Base-by-base conservation (phyloP, 2,797 vertebrate species). In the Anniella stebbinsi region DNA sequence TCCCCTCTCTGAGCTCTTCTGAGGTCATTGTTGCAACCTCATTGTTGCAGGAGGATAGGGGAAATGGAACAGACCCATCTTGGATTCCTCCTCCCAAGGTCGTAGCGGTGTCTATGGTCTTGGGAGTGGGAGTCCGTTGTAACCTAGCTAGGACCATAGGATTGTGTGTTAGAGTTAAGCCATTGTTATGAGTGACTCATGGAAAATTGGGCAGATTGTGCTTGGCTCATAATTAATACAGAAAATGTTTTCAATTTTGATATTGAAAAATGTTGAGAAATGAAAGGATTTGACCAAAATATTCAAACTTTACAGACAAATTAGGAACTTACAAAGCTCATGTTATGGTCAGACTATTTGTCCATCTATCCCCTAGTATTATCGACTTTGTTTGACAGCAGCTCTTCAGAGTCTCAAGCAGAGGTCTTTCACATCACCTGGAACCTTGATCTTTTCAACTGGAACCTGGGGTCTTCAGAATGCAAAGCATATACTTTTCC, bases 191-290 rank as follows among this genome's bases (percentile, higher is more conserved):
- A 85, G 76, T 9, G 81, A 15, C 0, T 18, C 0, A 23, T 86
- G 48, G 33, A 83, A 80, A 89, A 36, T 12, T 86, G 89, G 80
- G 80, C 91, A 87, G 48, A 93, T 91, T 73, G 89, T 86, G 23
- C 93, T 91, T 93, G 93, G 90, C 69, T 60, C 54, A 93, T 90
- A 88, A 72, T 94, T 89, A 92, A 92, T 94, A 93, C 23, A 80
- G 70, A 81, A 93, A 92, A 90, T 25, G 89, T 94, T 78, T 87
- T 23, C 3, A 67, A 92, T 95, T 90, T 93, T 91, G 57, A 66
- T 2, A 36, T 21, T 63, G n/a, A 36, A 12, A 3, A 70, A 41
- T 88, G 89, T 81, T 89, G 80, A 75, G 72, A 92, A 93, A 82
- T 91, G 9, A 92, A 86, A 63, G 3, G 75, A 88, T 92, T 93